Conservation (phyloP, 2,113 vertebrate genomes). For the Oryzias celebensis region DNA sequence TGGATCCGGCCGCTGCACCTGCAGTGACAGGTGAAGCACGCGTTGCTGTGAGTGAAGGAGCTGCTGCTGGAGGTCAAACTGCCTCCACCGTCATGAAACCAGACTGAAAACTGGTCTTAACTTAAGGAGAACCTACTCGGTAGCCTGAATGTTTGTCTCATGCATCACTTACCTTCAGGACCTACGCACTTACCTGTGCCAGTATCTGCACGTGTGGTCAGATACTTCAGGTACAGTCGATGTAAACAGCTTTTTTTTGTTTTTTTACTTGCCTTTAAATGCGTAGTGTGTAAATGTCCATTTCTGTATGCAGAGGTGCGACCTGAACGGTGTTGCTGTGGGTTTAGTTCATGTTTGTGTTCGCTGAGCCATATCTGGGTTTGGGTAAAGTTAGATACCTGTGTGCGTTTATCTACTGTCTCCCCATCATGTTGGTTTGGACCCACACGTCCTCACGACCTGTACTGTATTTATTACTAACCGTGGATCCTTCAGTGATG, state of each 20-base stretch:
- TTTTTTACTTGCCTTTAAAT: conserved; percentile 45
- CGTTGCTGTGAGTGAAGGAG: no score
- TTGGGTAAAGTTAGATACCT: conserved; percentile 3
- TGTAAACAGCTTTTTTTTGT: conserved; percentile 28
- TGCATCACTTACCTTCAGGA: conserved; percentile 36
- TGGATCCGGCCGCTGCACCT: conserved; percentile 1
- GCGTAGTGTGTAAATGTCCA: background rate
- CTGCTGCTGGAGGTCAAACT: no score
- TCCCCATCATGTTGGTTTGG: conserved; percentile 30
- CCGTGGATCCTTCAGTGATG: conserved; percentile 52
- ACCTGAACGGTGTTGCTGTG: no score
- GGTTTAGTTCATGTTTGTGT: conserved; percentile 1
- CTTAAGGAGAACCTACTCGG: no score
- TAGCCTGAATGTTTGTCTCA: background rate
- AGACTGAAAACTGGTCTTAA: no score
- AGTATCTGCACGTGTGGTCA: conserved; percentile 18
- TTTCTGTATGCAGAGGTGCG: no score
- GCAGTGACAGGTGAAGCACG: background rate
- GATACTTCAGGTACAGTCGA: conserved; percentile 27
- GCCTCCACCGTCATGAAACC: no score
- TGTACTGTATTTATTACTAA: conserved; percentile 69
- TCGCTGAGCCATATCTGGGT: conserved; percentile 2
- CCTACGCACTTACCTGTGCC: conserved; percentile 53
- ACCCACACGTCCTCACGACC: conserved; percentile 49
- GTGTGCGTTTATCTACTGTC: conserved; percentile 45